Conservation (phyloP, 1,140 invertebrate species). For the Zaprionus tsacasi region DNA sequence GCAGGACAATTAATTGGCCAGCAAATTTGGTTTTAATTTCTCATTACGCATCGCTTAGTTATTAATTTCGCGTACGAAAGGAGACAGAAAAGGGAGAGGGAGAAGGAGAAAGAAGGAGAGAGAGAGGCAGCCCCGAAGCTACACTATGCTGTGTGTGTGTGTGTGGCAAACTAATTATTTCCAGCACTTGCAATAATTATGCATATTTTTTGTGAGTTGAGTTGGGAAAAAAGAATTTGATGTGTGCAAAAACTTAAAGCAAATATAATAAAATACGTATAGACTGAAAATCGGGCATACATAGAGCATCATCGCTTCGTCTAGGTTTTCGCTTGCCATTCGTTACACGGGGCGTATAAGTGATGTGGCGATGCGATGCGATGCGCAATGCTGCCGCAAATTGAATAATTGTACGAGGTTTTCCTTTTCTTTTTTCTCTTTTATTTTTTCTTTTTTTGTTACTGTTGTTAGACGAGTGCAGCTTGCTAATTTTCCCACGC, state of each 20-base stretch:
- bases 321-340: background rate
- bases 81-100: background rate
- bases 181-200: slow-evolving; percentile 28
- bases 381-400: slow-evolving; percentile 48
- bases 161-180: slow-evolving; percentile 38
- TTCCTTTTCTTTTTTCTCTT: background rate
- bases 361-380: slow-evolving; percentile 26
- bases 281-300: background rate
- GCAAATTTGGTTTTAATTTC: slow-evolving; percentile 61
- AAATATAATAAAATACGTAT: background rate
- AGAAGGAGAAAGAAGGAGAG: background rate
- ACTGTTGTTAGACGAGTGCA: slow-evolving; percentile 16
- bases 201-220: background rate
- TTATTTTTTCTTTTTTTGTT: background rate
- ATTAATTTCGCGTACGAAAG: slow-evolving; percentile 15
- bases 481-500: slow-evolving; percentile 73
- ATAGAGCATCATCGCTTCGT: slow-evolving; percentile 8
- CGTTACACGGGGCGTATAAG: slow-evolving; percentile 33
- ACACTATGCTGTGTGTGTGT: slow-evolving; percentile 6
- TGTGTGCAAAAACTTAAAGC: background rate
- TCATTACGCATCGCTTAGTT: slow-evolving; percentile 64
- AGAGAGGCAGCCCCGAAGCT: background rate
- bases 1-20: slow-evolving; percentile 58
- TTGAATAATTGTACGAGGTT: slow-evolving; percentile 74
- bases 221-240: background rate